These are phyloP conservation scores for Corythucha ciliata DNA, from an alignment of 2,888 invertebrate genomes.

Conservation along the genomic window DNA sequence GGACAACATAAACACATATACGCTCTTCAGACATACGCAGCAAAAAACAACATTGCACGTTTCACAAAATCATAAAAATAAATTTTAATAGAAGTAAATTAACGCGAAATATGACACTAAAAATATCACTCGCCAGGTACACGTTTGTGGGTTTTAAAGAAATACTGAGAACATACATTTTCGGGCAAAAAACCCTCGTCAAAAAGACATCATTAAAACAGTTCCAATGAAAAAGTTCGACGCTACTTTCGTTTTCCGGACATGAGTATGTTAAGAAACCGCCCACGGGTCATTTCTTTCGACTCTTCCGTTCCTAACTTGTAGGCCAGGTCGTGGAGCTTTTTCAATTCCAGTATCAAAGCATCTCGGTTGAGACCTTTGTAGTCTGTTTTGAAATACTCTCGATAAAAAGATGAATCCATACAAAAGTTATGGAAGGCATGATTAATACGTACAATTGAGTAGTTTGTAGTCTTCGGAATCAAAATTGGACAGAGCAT, in stretches of 20 bases:
- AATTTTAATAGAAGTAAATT: not conserved
- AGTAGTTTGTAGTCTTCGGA: slow-evolving; percentile 64
- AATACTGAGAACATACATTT: too few species aligned
- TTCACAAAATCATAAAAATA: not conserved
- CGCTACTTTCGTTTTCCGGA: slow-evolving; percentile 29
- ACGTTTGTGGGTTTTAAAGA: not conserved
- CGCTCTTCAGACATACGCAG: too few species aligned
- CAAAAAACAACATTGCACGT: too few species aligned
- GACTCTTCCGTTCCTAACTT: slow-evolving; percentile 90
- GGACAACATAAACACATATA: too few species aligned
- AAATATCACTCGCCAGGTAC: not conserved
- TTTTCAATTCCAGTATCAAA: slow-evolving; percentile 85
- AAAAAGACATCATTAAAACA: too few species aligned
- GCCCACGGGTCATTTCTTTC: slow-evolving; percentile 92
- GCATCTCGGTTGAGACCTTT: slow-evolving; percentile 68
- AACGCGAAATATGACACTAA: not conserved
- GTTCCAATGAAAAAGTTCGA: too few species aligned
- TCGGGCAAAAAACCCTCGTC: too few species aligned
- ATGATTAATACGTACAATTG: slow-evolving; percentile 53
- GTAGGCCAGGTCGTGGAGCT: slow-evolving; percentile 88
- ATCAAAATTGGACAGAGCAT: slow-evolving; percentile 48
- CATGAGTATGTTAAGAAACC: slow-evolving; percentile 71
- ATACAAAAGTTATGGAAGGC: not conserved
- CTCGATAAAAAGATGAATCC: not conserved
- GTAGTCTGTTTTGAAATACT: slow-evolving; percentile 55